Evolutionary conservation across 2,888 invertebrate species (phyloP).

Genomic region (Adelphocoris suturalis): DNA sequence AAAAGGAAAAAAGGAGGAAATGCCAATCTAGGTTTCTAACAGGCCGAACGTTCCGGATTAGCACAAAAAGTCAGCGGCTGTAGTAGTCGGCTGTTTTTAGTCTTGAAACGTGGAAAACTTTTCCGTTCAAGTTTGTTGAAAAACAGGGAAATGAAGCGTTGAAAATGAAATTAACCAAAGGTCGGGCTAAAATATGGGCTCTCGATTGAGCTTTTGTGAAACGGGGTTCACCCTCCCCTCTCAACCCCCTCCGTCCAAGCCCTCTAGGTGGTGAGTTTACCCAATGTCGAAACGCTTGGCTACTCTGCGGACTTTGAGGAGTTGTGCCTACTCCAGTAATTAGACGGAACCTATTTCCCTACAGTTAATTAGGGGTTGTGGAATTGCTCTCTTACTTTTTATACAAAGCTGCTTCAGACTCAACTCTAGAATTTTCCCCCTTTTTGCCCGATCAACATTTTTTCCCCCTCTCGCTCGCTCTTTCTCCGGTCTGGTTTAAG

Average conservation of each 20-base stretch:
- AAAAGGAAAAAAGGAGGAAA: not conserved
- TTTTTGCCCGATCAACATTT: constrained; percentile 12
- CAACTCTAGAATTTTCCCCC: not conserved
- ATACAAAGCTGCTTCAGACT: not conserved
- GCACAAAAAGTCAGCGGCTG: not conserved
- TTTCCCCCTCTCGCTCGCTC: not conserved
- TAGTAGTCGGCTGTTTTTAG: not conserved
- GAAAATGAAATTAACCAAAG: constrained; percentile 58
- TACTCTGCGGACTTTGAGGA: constrained; percentile 49
- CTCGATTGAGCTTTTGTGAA: constrained; percentile 55
- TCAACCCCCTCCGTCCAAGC: not conserved
- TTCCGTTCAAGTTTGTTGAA: not conserved
- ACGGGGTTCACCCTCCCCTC: not conserved
- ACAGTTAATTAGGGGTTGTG: constrained; percentile 67
- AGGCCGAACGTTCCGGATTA: not conserved
- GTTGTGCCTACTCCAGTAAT: constrained; percentile 66
- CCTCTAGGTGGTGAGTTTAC: not conserved
- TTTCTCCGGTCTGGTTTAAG: not conserved
- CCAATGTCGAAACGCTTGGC: constrained; percentile 57
- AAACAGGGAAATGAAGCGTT: constrained; percentile 54
- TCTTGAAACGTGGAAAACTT: not conserved
- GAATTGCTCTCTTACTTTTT: constrained; percentile 64
- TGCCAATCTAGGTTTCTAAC: not conserved
- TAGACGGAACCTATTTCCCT: constrained; percentile 61
- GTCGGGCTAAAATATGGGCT: constrained; percentile 32